A percentile compares a stretch with the other conserved stretches of the same genome.
Evolutionary conservation across 2,113 vertebrate species (phyloP).

Genomic region (Stigmatopora nigra): DNA sequence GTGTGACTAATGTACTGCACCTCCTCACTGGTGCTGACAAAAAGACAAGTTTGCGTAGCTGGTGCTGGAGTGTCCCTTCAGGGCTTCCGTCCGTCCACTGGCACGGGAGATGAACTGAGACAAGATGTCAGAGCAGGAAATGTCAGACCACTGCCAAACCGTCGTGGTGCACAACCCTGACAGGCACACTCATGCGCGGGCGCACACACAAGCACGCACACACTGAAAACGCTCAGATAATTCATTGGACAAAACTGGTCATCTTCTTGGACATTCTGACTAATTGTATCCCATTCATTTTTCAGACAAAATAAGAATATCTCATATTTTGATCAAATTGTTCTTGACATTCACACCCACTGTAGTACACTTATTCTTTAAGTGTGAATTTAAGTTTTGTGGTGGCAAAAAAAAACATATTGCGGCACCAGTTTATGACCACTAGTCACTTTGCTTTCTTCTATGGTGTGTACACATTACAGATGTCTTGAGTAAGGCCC

Average conservation of each 20-base stretch:
- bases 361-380: neutral
- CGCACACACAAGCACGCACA: constrained; percentile 25
- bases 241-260: neutral
- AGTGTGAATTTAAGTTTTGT: constrained; percentile 14
- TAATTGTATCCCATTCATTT: too few species aligned
- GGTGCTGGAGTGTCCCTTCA: constrained; percentile 64
- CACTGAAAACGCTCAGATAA: neutral
- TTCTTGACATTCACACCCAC: neutral
- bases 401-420: constrained; percentile 16
- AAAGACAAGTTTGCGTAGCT: constrained; percentile 66
- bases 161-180: constrained; percentile 51
- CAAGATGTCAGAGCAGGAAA: constrained; percentile 70
- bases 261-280: neutral
- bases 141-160: constrained; percentile 66
- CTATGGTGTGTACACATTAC: constrained; percentile 65
- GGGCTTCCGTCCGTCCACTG: constrained; percentile 62
- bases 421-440: constrained; percentile 42
- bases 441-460: constrained; percentile 59
- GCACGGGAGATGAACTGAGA: constrained; percentile 68
- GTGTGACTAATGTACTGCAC: constrained; percentile 63
- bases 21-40: constrained; percentile 64
- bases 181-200: constrained; percentile 37
- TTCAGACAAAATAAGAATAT: too few species aligned
- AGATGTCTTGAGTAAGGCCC: constrained; percentile 67
- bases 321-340: too few species aligned